phyloP scores from a whole-genome alignment of 2,888 invertebrate species.

The Heterodera filipjevi region DNA sequence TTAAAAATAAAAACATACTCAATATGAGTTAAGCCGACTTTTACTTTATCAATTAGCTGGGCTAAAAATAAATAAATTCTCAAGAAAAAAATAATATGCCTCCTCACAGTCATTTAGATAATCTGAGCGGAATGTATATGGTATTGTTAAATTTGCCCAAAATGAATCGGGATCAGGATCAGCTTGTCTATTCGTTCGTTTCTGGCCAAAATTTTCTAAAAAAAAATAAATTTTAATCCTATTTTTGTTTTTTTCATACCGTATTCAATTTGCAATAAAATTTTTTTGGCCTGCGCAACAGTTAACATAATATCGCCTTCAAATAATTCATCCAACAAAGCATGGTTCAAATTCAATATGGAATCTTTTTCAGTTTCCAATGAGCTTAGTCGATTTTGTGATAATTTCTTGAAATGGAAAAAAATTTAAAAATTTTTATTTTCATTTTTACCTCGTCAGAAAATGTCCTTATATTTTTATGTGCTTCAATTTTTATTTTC shows the following conservation, averaged over 20 bases:
- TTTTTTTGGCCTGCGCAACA: constrained; percentile 32
- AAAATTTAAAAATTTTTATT: neutral
- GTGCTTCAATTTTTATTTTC: neutral
- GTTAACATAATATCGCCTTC: constrained; percentile 61
- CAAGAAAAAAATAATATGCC: neutral
- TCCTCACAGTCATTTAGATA: neutral
- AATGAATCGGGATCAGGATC: constrained; percentile 22
- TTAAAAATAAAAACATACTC: neutral
- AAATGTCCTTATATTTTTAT: neutral
- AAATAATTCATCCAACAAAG: constrained; percentile 59
- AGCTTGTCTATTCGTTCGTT: constrained; percentile 20
- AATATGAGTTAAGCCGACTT: neutral
- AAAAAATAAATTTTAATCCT: neutral
- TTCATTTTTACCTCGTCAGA: neutral
- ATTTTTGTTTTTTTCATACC: neutral
- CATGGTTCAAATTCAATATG: neutral
- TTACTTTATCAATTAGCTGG: neutral
- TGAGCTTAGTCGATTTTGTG: neutral
- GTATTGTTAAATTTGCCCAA: constrained; percentile 30
- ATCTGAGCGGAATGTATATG: constrained; percentile 19
- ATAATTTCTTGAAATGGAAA: neutral
- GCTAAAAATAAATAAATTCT: neutral
- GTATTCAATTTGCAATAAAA: neutral
- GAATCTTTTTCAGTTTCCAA: neutral
- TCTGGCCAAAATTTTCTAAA: neutral